Conservation (phyloP, 1,140 invertebrate species). For the Hyposmocoma kahamanoa region DNA sequence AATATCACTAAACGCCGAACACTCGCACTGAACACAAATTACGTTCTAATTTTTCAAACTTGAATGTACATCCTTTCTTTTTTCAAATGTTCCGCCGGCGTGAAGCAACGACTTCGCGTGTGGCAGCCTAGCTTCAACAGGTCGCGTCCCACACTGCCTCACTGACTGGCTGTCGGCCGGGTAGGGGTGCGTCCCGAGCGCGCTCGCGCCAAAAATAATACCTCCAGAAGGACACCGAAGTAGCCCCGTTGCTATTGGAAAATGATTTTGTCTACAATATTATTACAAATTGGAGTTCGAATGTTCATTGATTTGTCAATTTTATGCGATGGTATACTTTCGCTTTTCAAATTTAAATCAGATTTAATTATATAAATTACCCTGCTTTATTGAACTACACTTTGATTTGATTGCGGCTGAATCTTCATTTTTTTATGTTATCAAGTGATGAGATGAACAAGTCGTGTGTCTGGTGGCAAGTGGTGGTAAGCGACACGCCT, state of each 20-base stretch:
- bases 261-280: conserved; percentile 35
- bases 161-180: too few species aligned
- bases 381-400: too few species aligned
- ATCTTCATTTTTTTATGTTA: too few species aligned
- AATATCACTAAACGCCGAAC: conserved; percentile 7
- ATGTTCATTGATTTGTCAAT: too few species aligned
- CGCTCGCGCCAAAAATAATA: conserved; percentile 71
- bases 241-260: conserved; percentile 57
- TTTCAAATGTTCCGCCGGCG: conserved; percentile 43
- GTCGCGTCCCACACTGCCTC: conserved; percentile 60
- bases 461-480: too few species aligned
- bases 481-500: too few species aligned
- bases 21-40: too few species aligned
- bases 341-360: too few species aligned
- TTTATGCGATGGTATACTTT: too few species aligned
- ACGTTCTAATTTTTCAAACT: background rate
- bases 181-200: conserved; percentile 35
- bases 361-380: too few species aligned
- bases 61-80: conserved; percentile 29
- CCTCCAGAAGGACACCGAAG: conserved; percentile 47
- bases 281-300: background rate
- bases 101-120: conserved; percentile 17
- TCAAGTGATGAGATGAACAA: too few species aligned
- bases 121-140: conserved; percentile 62
- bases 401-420: background rate